phyloP scores from a whole-genome alignment of 2,113 vertebrate species.

The cattle (Bos taurus) region DNA sequence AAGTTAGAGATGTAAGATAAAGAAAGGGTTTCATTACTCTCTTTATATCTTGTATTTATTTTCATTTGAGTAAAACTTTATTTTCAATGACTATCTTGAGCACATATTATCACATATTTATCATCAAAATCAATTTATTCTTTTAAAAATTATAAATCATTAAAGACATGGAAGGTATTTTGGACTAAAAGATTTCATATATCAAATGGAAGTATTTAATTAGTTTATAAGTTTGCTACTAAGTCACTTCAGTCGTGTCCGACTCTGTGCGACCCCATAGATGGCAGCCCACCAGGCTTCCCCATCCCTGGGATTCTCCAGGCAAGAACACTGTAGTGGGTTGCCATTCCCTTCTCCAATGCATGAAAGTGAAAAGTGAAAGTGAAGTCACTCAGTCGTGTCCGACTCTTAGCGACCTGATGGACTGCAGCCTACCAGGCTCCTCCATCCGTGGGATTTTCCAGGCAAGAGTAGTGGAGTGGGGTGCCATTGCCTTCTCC shows the following conservation, averaged over 20 bases:
- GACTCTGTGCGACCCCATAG: neutral
- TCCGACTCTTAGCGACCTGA: too few species aligned
- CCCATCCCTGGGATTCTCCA: too few species aligned
- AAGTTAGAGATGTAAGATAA: neutral
- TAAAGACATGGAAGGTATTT: neutral
- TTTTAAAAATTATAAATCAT: neutral
- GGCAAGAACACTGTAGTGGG: too few species aligned
- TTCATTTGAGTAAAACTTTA: slow-evolving; percentile 16
- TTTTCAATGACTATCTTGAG: neutral
- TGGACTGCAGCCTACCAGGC: too few species aligned
- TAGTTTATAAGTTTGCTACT: neutral
- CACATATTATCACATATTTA: neutral
- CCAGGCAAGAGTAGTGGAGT: too few species aligned
- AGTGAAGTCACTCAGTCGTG: too few species aligned
- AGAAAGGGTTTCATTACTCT: neutral
- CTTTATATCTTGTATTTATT: neutral
- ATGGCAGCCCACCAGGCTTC: fast-evolving
- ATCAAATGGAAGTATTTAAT: slow-evolving; percentile 1
- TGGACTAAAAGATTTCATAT: neutral
- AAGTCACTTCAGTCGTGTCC: neutral
- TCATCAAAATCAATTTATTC: neutral
- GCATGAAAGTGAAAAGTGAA: too few species aligned
- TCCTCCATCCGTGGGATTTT: too few species aligned
- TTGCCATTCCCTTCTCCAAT: too few species aligned
- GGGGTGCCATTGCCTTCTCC: too few species aligned